Percentiles rank a stretch among this genome's conserved stretches.
Conservation (phyloP, 2,797 vertebrate species). For the Melanotaenia nigrans region DNA sequence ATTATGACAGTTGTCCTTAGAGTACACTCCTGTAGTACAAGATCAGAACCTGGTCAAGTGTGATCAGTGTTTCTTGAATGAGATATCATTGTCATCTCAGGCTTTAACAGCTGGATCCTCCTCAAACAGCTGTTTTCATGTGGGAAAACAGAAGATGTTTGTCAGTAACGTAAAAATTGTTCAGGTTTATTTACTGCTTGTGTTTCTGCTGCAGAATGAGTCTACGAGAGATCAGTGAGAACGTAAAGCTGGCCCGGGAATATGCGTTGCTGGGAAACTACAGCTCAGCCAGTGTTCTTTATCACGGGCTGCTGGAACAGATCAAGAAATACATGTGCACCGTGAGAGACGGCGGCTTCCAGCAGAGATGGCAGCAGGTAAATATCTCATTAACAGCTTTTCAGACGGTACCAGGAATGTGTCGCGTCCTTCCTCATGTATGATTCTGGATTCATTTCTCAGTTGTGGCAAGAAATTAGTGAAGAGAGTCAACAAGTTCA, state of each 20-base stretch:
- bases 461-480: constrained; percentile 96
- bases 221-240: constrained; percentile 94
- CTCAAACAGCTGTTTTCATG: no score
- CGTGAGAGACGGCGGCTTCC: constrained; percentile 86
- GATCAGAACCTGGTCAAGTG: no score
- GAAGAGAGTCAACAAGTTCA: constrained; percentile 94
- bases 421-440: not conserved
- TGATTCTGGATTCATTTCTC: constrained; percentile 36
- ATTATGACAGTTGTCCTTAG: no score
- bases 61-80: no score
- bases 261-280: constrained; percentile 98
- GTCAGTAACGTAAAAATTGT: no score
- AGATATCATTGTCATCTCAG: no score
- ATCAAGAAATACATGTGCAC: constrained; percentile 91
- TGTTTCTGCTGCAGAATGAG: constrained; percentile 85
- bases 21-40: no score
- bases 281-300: constrained; percentile 93
- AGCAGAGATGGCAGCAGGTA: constrained; percentile 97
- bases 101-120: no score
- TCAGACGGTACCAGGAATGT: not conserved
- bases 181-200: not conserved
- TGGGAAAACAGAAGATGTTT: no score
- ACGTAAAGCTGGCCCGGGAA: constrained; percentile 95
- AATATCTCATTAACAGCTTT: not conserved
- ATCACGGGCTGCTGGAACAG: constrained; percentile 94